Evolutionary conservation across 35 echinoderm and acorn worm genomes (phyloP).

Genomic region (Apostichopus parvimensis): DNA sequence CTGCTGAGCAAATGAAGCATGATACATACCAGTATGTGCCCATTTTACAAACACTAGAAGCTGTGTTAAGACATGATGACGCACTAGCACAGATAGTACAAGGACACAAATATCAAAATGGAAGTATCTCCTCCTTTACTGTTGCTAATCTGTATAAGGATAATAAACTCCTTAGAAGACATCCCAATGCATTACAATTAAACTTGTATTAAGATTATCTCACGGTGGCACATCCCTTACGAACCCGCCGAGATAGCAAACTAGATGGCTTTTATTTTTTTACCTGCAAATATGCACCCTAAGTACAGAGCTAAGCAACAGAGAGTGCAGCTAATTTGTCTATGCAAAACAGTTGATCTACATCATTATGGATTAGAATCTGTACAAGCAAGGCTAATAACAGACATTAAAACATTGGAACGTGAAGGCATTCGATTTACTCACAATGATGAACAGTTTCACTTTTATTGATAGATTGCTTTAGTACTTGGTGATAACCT

Average conservation of each 20-base stretch:
- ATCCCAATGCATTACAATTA: constrained; percentile 6
- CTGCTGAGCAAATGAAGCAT: too few species aligned
- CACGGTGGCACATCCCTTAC: background rate
- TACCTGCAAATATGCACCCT: background rate
- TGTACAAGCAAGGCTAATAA: background rate
- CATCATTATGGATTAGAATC: background rate
- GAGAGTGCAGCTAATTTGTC: background rate
- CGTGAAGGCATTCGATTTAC: background rate
- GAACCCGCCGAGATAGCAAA: background rate
- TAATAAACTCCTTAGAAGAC: background rate
- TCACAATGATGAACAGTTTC: background rate
- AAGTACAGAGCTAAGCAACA: background rate
- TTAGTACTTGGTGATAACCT: constrained; percentile 12
- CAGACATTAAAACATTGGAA: constrained; percentile 12
- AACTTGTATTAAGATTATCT: background rate
- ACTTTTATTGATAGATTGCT: background rate
- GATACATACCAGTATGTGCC: too few species aligned
- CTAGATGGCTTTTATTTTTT: background rate
- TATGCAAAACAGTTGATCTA: constrained; percentile 5
- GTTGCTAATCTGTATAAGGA: too few species aligned
- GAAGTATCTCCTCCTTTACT: too few species aligned
- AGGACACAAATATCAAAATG: too few species aligned
- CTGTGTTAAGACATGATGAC: too few species aligned
- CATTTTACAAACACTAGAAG: too few species aligned
- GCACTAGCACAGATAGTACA: too few species aligned